Evolutionary conservation across 2,888 invertebrate genomes (phyloP), one percentile per base, ranked within the genome.

Genomic region (Lydus trimaculatus): DNA sequence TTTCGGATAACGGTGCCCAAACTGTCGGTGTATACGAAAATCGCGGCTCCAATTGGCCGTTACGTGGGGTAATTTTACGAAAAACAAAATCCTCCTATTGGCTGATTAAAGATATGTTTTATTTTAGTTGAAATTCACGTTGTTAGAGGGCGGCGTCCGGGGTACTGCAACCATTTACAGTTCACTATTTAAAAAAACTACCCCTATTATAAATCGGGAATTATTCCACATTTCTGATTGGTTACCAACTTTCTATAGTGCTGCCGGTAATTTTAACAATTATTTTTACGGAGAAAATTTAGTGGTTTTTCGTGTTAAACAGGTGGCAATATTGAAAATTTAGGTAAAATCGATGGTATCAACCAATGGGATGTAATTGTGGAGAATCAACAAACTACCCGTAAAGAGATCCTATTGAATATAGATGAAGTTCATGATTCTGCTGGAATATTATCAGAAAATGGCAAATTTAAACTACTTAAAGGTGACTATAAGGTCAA

Each of bases 1-100:
- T 93, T 75, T 92, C 95, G 13, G 98, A 97, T 82, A 97, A 97
- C 82, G 96, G 96, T 0, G 94, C 92, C 0, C 94, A 94, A 61
- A 91, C 94, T 0, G 86, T 88, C 66, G 95, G 94, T 0, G 78
- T 69, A 61, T 90, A 91, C 79, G 82, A 87, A 62, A 97, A 95
- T 84, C 89, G 89, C 61, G 94, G 91, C 11, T 93, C 93, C 20
- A 94, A 94, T 84, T 93, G 89, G 87, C 94, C 94, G n/a, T 82
- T 94, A 13, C 87, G 92, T 82, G 94, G 94, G 20, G 93, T 92
- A 85, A 85, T 86, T 82, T 31, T 15, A 23, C 2, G 31, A n/a
- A 20, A 20, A 20, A 48, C 17, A 20, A n/a, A n/a, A n/a, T n/a
- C n/a, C n/a, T n/a, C n/a, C n/a, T n/a, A n/a, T n/a, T n/a, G n/a